These are phyloP conservation scores for Spodoptera exigua DNA, from an alignment of 2,888 invertebrate genomes.

Conservation along the genomic window DNA sequence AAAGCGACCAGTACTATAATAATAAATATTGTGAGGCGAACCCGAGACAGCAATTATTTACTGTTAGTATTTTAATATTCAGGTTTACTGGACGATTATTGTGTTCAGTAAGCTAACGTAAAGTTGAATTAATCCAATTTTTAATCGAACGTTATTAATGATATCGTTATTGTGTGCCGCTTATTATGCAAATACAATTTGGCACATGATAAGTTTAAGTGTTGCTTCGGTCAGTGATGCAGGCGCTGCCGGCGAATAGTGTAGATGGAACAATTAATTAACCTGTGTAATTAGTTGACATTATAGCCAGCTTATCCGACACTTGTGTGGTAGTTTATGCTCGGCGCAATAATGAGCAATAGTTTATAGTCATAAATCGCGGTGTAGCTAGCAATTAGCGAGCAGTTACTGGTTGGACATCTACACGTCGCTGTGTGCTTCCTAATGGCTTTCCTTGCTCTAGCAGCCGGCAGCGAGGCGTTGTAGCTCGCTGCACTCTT, in stretches of 20 bases:
- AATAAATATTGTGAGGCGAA: constrained; percentile 58
- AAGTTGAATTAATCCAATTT: constrained; percentile 43
- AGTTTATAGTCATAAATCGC: constrained; percentile 52
- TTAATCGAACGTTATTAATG: too few species aligned
- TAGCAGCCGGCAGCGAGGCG: constrained; percentile 1
- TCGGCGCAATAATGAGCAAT: constrained; percentile 49
- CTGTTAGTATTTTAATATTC: constrained; percentile 56
- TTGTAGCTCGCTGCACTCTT: constrained; percentile 34
- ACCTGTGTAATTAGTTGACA: constrained; percentile 46
- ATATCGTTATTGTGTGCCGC: too few species aligned
- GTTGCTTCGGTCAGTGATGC: too few species aligned
- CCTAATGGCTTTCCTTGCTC: constrained; percentile 33
- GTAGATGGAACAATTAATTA: constrained; percentile 43
- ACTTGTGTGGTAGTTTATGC: constrained; percentile 47
- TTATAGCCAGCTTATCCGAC: constrained; percentile 39
- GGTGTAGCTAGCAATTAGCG: constrained; percentile 50
- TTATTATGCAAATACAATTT: too few species aligned
- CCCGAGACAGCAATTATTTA: constrained; percentile 61
- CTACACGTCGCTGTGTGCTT: constrained; percentile 20
- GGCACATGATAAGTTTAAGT: too few species aligned
- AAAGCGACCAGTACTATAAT: constrained; percentile 60
- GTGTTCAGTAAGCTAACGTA: constrained; percentile 53
- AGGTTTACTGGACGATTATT: constrained; percentile 55
- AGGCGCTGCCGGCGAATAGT: constrained; percentile 13
- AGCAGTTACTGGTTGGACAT: constrained; percentile 34